Percentiles rank a stretch among this genome's conserved stretches.
These are phyloP conservation scores for Mungos mungo DNA, from an alignment of 2,113 vertebrate genomes.

Conservation along the genomic window DNA sequence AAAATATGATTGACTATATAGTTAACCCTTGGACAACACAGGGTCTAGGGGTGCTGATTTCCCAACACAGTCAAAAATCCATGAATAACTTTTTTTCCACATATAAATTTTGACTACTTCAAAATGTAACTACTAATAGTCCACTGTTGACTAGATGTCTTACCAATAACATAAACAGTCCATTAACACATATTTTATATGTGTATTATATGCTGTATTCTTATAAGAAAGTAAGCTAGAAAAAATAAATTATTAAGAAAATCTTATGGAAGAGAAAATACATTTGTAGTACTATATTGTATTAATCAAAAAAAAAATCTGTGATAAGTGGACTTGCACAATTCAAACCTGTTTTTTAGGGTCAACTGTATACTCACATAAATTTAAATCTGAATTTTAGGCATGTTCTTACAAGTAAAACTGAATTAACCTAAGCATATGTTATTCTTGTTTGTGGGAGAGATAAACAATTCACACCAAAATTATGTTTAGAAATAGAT, in stretches of 20 bases:
- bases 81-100: background rate
- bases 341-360: background rate
- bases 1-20: background rate
- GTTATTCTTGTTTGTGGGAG: background rate
- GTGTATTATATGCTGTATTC: background rate
- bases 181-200: background rate
- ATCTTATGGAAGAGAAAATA: background rate
- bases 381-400: constrained; percentile 35
- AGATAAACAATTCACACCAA: background rate
- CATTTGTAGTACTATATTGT: background rate
- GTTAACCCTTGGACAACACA: background rate
- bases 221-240: background rate
- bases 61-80: background rate
- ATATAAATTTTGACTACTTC: background rate
- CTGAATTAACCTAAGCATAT: background rate
- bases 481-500: constrained; percentile 30
- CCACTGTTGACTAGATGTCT: background rate
- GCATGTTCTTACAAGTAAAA: background rate
- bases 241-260: background rate
- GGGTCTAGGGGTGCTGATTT: background rate
- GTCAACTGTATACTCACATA: background rate
- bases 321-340: background rate
- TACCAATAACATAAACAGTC: background rate
- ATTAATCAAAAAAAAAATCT: background rate
- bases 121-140: background rate